Evolutionary conservation across 2,888 invertebrate genomes (phyloP), one percentile per base, ranked within the genome.

Genomic region (Gari tellinella): DNA sequence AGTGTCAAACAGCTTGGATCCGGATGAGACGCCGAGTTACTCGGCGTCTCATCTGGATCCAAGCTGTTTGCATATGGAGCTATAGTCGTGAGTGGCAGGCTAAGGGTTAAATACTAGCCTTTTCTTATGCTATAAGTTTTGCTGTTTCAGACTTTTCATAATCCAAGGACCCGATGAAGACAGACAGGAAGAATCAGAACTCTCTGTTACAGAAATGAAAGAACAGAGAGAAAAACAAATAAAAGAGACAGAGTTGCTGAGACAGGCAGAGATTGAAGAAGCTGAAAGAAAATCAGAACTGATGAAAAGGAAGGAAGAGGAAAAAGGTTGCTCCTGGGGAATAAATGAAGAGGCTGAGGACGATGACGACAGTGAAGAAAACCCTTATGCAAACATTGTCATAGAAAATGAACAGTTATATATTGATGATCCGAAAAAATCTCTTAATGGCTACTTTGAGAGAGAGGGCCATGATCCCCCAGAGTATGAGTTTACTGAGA

Each of bases 341-440:
- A 96, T 99, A 95, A 95, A 96, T 94, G 76, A 77, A 82, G 86
- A 76, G 74, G 86, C 84, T 26, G 85, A 85, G 76, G 86, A 83
- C 37, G 89, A 84, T 46, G 89, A 80, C 37, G 82, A 82, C 17
- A 89, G 84, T 31, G 82, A 82, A 10, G 72, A 69, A 56, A 77
- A 74, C 43, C 88, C 84, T 45, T 90, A 89, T 68, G 88, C 89
- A 2, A 88, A 88, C 80, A 72, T 86, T 43, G 83, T 76, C 2
- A 75, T 90, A 43, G 88, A 91, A 58, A 90, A 97, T 90, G 98
- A 99, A 90, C 97, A 97, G 77, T 92, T 98, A 19, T 98, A 97
- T 91, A 92, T 97, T 41, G 95, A 97, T 58, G 99, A 99, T 92
- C 99, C 99, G 0, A 98, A 99, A 92, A 98, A 98, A 91, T 97